Conservation (phyloP, 2,113 vertebrate genomes). For the crab-eating macaque (Macaca fascicularis) region T2T-MFA8v1.1 NC_088391.1:7031001-7031500, state of each 20-base stretch:
- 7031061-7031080: background rate
- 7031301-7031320: background rate
- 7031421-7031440: background rate
- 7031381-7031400: background rate
- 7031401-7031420: background rate
- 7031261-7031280: background rate
- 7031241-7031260: background rate
- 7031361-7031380: background rate
- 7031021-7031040: background rate
- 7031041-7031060: background rate
- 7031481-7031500: background rate
- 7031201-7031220: conserved; percentile 21
- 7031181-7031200: background rate
- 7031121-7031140: background rate
- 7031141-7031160: background rate
- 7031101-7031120: background rate
- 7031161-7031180: background rate
- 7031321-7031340: background rate
- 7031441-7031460: background rate
- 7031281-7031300: background rate
- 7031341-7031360: background rate
- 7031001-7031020: background rate
- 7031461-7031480: background rate
- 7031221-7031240: background rate
- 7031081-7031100: background rate